phyloP scores from a whole-genome alignment of 2,888 invertebrate genomes.

The Leucoma salicis region DNA sequence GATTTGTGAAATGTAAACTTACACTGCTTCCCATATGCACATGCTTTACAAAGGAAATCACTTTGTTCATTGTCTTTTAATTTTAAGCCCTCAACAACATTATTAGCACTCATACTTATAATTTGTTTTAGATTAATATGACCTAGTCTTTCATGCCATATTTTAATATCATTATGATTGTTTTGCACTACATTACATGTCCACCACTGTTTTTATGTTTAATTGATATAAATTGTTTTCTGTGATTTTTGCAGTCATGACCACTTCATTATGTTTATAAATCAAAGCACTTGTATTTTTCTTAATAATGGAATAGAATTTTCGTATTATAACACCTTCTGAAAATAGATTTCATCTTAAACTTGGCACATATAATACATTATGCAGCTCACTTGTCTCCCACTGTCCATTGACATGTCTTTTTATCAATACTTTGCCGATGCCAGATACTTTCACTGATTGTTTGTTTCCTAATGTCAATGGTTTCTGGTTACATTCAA shows the following conservation, averaged over 20 bases:
- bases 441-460: too few relatives aligned
- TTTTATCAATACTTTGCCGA: too few relatives aligned
- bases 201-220: too few relatives aligned
- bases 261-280: background rate
- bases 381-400: background rate
- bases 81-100: background rate
- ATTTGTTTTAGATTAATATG: slow-evolving; percentile 23
- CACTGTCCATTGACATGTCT: too few relatives aligned
- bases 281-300: background rate
- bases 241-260: slow-evolving; percentile 21
- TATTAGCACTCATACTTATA: too few relatives aligned
- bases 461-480: too few relatives aligned
- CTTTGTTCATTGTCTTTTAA: background rate
- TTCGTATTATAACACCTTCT: too few relatives aligned
- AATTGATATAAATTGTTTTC: slow-evolving; percentile 37
- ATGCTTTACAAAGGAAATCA: slow-evolving; percentile 21
- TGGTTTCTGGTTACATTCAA: slow-evolving; percentile 12
- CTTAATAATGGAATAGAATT: background rate
- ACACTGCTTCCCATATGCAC: slow-evolving; percentile 16
- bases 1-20: slow-evolving; percentile 12
- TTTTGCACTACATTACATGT: too few relatives aligned
- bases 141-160: slow-evolving; percentile 25
- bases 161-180: slow-evolving; percentile 7
- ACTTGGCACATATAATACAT: background rate
- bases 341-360: too few relatives aligned